phyloP scores from a whole-genome alignment of 2,888 invertebrate genomes.

The Acanthoscelides obtectus region DNA sequence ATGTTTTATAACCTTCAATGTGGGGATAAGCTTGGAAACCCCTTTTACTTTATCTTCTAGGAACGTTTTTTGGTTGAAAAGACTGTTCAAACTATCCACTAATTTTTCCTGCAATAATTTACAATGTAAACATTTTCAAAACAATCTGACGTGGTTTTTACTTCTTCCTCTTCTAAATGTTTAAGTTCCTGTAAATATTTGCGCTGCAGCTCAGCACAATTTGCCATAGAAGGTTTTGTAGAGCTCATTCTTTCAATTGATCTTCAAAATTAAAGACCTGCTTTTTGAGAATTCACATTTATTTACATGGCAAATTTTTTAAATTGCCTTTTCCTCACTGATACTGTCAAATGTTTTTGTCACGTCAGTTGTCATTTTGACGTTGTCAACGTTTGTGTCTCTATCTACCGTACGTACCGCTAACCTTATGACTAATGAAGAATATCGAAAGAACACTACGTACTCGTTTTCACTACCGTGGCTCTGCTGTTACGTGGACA shows the following conservation, averaged over 20 bases:
- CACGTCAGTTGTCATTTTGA: no score
- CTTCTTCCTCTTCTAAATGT: conserved; percentile 55
- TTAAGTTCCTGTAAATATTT: conserved; percentile 55
- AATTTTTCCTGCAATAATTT: conserved; percentile 57
- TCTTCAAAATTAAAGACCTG: no score
- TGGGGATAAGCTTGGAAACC: conserved; percentile 76
- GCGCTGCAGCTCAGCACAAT: conserved; percentile 43
- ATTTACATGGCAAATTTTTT: no score
- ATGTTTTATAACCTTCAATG: conserved; percentile 68
- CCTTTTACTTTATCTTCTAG: conserved; percentile 76
- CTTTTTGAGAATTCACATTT: no score
- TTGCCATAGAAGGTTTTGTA: not conserved
- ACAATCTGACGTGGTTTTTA: not conserved
- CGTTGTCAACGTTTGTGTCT: no score
- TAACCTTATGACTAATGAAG: no score
- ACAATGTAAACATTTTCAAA: conserved; percentile 37
- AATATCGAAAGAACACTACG: no score
- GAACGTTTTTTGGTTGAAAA: conserved; percentile 68
- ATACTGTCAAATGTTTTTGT: no score
- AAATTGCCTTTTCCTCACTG: no score
- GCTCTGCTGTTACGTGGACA: no score
- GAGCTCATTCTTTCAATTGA: not conserved
- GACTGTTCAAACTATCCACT: conserved; percentile 63
- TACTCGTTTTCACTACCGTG: no score
- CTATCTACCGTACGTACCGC: no score